phyloP scores from a whole-genome alignment of 2,113 vertebrate genomes.

The Laticauda laticaudata region DNA sequence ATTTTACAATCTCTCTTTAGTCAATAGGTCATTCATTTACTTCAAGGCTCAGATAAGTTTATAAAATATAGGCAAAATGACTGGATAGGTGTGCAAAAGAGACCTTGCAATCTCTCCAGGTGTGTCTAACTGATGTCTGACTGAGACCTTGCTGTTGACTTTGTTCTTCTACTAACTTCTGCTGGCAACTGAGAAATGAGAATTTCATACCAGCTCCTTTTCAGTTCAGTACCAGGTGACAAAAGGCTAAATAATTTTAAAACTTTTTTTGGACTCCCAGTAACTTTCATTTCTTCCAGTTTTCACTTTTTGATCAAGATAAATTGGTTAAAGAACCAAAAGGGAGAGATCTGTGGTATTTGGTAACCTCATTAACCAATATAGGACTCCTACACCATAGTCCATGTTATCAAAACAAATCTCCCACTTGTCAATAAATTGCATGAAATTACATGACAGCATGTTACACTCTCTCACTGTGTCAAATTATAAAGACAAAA shows the following conservation, averaged over 20 bases:
- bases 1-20: background rate
- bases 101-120: no score
- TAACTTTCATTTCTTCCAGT: background rate
- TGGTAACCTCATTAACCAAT: constrained; percentile 9
- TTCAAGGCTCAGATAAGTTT: background rate
- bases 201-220: background rate
- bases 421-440: constrained; percentile 14
- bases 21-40: background rate
- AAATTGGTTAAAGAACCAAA: constrained; percentile 19
- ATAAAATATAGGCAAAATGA: no score
- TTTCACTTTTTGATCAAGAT: background rate
- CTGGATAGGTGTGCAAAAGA: background rate
- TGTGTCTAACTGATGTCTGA: background rate
- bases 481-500: background rate
- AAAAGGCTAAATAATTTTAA: background rate
- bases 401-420: background rate
- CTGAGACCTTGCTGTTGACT: background rate
- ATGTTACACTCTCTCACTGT: constrained; percentile 8
- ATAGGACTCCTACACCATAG: background rate
- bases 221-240: background rate
- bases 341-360: background rate
- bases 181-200: background rate
- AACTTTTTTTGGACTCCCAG: background rate
- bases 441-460: background rate
- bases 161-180: background rate